Conservation (phyloP, 2,888 invertebrate genomes). For the Alitta virens region DNA sequence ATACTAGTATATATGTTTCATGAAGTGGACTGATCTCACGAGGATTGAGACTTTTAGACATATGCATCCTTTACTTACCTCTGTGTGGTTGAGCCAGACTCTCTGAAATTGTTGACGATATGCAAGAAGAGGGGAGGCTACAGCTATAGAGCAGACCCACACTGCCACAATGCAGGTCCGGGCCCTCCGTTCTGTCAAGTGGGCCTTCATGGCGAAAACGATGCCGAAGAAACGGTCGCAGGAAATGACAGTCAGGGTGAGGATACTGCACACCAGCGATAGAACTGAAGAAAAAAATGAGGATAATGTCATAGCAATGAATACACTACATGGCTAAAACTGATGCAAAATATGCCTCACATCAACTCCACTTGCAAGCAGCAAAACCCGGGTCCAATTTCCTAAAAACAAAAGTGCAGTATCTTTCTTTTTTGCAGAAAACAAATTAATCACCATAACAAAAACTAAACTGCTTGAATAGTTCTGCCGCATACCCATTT, state of each 20-base stretch:
- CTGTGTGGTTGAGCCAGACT: conserved; percentile 73
- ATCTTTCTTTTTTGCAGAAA: no score
- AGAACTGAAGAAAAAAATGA: conserved; percentile 61
- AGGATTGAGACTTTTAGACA: no score
- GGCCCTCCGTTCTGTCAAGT: conserved; percentile 64
- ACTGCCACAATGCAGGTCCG: conserved; percentile 63
- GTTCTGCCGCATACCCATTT: no score
- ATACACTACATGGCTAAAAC: no score
- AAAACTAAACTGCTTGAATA: no score
- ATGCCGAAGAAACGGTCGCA: conserved; percentile 82
- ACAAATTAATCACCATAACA: no score
- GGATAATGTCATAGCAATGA: background rate
- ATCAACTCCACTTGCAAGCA: no score
- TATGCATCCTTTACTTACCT: conserved; percentile 69
- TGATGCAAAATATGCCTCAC: no score
- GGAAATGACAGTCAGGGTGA: conserved; percentile 75
- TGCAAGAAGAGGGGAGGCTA: conserved; percentile 62
- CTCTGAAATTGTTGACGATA: conserved; percentile 63
- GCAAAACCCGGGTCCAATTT: no score
- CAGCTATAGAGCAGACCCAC: conserved; percentile 67
- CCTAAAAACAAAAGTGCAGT: no score
- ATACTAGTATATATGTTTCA: no score
- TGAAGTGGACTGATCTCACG: no score
- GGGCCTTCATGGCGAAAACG: conserved; percentile 70
- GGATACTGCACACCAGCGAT: conserved; percentile 73